Base-by-base conservation (phyloP, 2,888 invertebrate genomes). In the Leptothorax acervorum region DNA sequence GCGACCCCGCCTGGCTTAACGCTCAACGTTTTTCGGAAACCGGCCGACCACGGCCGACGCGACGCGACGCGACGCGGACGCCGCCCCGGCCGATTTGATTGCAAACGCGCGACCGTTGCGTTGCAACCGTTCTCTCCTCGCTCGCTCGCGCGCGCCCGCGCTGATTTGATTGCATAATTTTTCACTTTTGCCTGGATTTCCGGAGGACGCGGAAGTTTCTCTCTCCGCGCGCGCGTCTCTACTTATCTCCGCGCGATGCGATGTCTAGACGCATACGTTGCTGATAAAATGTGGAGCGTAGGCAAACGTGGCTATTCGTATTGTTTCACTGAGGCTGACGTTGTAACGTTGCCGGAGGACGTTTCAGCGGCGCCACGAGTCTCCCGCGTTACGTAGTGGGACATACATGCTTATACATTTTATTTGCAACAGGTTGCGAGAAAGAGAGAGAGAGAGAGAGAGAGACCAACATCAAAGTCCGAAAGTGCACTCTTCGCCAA, bases 1-100 rank as follows among this genome's bases (percentile, higher is more conserved):
- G 70, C 85, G 82, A 81, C 70, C 73, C 75, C 87, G 75, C 76
- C 48, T 83, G 51, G 68, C 55, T n/a, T 23, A 23, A 23, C 23
- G 23, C 23, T 60, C 63, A 15, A 28, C 35, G 60, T 63, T 82
- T 62, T 85, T 73, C 12, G 73, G 51, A 60, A 74, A 79, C 31
- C 60, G 66, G 3, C n/a, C 28, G 55, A 51, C 51, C 75, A 23
- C 60, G 66, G 3, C n/a, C 28, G 55, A 51, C 51, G 45, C 51
- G 23, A 23, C 62, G 42, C 35, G 35, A 4, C 5, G 35, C 5
- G 35, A 23, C 23, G 23, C 23, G 23, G 23, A 23, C 35, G 35
- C 35, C 35, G 73, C 66, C 42, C 42, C 12, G 31, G 18, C 6
- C 3, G 23, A 51, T 53, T 48, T 63, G 35, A 23, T 23, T 11